Evolutionary conservation across 2,888 invertebrate genomes (phyloP).

Genomic region (Atrina japonica): DNA sequence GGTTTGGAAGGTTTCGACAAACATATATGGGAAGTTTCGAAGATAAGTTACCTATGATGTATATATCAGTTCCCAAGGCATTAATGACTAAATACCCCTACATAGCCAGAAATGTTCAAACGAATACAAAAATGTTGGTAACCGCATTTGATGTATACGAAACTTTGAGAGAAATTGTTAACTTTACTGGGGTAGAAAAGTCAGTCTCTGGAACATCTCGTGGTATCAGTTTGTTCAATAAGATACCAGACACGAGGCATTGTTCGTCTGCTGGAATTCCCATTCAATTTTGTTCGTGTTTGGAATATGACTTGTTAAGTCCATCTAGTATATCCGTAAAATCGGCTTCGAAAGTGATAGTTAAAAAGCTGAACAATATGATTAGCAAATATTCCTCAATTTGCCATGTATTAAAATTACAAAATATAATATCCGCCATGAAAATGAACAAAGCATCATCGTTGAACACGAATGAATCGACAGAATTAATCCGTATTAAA

Average conservation of each 20-base stretch:
- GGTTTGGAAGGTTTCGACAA: constrained; percentile 90
- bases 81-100: constrained; percentile 85
- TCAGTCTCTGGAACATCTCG: not conserved
- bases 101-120: constrained; percentile 85
- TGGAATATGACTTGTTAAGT: not conserved
- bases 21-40: constrained; percentile 90
- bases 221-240: constrained; percentile 4
- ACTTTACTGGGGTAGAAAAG: too few species aligned
- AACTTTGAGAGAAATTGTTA: constrained; percentile 80
- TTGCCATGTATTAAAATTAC: too few species aligned
- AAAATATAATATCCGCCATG: too few species aligned
- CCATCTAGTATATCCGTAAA: too few species aligned
- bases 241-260: not conserved
- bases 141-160: constrained; percentile 92
- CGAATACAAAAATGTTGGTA: constrained; percentile 86
- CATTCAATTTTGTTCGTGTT: not conserved
- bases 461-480: too few species aligned
- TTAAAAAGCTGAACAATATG: too few species aligned
- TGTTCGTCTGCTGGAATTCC: constrained; percentile 8
- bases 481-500: too few species aligned
- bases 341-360: too few species aligned
- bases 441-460: too few species aligned
- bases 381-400: too few species aligned
- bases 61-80: constrained; percentile 87
- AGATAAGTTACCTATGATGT: constrained; percentile 91